Base-by-base conservation (phyloP, 2,113 vertebrate species). In the Misgurnus anguillicaudatus region DNA sequence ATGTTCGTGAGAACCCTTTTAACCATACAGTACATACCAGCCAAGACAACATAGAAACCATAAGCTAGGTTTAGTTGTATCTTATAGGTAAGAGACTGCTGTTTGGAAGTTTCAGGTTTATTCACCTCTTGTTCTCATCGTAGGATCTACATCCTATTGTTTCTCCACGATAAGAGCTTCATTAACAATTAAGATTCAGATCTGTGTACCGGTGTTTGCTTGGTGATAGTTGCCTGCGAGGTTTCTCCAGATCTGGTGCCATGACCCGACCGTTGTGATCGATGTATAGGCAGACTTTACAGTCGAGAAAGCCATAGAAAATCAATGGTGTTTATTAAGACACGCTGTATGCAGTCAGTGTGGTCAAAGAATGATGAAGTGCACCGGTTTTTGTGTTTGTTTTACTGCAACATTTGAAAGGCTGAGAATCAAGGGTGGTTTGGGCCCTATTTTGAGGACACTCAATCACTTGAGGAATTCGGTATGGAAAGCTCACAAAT, bases 311-410 rank as follows among this genome's bases (percentile, higher is more conserved):
- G 55, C 70, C 0, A 1, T 64, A 39, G 47, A 58, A 79, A 79
- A 79, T 78, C 55, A 61, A 55, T 53, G 13, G 21, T 47, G 70
- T 83, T 75, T 79, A 83, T 78, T 68, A 78, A 78, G 45, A 68
- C 69, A 66, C 57, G 61, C 69, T 24, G 62, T 48, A 75, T 72
- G 38, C 53, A 45, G 79, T 58, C 61, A 19, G 42, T 36, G 41
- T 13, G 31, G 74, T 19, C 42, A 41, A 39, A 61, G 21, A 79
- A 76, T 31, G 39, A 77, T 58, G 47, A 79, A 68, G 45, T 58
- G n/a, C 36, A 63, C 57, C 9, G 64, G 48, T 39, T 39, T 19
- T 24, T 45, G 42, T 66, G 65, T 84, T 41, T 79, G 24, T 61
- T 65, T 17, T 17, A 2, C 47, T 36, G 24, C 19, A 53, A 24